phyloP scores from a whole-genome alignment of 1,140 invertebrate species.

The Trichogramma pretiosum region DNA sequence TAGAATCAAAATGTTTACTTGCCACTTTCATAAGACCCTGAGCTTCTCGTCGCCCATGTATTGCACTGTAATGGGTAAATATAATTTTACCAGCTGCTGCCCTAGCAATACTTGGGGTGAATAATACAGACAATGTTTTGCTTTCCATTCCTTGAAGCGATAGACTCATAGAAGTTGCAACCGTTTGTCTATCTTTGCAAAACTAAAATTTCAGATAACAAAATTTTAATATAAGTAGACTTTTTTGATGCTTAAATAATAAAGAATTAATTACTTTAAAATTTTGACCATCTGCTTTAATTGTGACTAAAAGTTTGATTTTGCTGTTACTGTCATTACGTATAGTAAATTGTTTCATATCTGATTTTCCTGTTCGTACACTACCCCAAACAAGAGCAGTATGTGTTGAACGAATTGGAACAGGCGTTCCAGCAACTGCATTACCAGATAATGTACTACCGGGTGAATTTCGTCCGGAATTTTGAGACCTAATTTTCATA shows the following conservation, averaged over 20 bases:
- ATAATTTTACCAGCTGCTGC: constrained; percentile 42
- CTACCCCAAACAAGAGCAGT: constrained; percentile 47
- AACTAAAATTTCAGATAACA: too few relatives aligned
- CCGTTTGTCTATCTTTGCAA: constrained; percentile 32
- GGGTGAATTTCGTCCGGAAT: constrained; percentile 36
- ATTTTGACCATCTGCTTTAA: constrained; percentile 34
- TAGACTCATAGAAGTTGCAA: constrained; percentile 27
- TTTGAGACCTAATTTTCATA: too few relatives aligned
- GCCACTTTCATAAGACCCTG: constrained; percentile 31
- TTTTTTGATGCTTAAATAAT: constrained; percentile 1
- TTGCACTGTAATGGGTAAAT: constrained; percentile 40
- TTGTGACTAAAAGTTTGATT: constrained; percentile 40
- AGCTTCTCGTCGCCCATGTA: constrained; percentile 29
- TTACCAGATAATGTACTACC: constrained; percentile 31
- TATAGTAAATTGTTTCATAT: constrained; percentile 43
- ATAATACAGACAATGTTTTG: constrained; percentile 39
- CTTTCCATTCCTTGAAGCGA: constrained; percentile 43
- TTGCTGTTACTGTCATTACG: constrained; percentile 45
- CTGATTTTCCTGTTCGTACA: constrained; percentile 40
- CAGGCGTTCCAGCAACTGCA: constrained; percentile 27
- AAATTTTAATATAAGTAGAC: too few relatives aligned
- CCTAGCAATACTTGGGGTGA: constrained; percentile 39
- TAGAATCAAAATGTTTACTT: too few relatives aligned
- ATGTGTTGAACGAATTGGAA: constrained; percentile 45
- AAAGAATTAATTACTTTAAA: constrained; percentile 31